A percentile compares a stretch with the other conserved stretches of the same genome.
Conservation (phyloP, 2,797 vertebrate species). For the Halcyon leucocephala region DNA sequence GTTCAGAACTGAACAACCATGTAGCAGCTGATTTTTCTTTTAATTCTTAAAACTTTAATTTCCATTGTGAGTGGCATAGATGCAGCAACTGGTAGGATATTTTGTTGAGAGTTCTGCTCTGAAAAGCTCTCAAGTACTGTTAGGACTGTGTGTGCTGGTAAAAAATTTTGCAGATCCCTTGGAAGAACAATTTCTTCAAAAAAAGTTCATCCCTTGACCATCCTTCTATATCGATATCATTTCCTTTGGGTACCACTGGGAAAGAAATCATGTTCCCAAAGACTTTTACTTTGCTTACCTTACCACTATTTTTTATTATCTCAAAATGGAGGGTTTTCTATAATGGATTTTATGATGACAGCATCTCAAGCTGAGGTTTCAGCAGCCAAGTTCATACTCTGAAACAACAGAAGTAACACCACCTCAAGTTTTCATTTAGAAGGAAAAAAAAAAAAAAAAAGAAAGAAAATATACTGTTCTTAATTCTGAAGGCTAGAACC, state of each 20-base stretch:
- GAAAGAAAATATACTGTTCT: neutral
- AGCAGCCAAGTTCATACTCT: neutral
- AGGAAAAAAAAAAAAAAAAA: neutral
- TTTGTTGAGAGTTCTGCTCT: neutral
- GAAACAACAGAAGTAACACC: neutral
- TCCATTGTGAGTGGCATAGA: neutral
- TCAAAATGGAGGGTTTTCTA: neutral
- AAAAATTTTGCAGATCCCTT: neutral
- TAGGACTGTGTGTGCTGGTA: neutral
- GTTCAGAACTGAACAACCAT: neutral
- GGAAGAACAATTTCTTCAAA: neutral
- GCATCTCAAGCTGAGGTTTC: neutral
- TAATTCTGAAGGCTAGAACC: constrained; percentile 14
- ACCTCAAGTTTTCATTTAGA: neutral
- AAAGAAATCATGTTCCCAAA: neutral
- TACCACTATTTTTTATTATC: neutral
- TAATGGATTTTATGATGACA: neutral
- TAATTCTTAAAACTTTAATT: neutral
- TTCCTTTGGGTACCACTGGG: neutral
- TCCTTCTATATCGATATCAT: neutral
- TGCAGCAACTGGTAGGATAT: neutral
- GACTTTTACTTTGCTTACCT: neutral
- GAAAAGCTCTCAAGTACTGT: neutral
- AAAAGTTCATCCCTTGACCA: neutral
- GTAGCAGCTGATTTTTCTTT: neutral